Evolutionary conservation across 2,113 vertebrate genomes (phyloP).

Genomic region (Ictalurus furcatus): DNA sequence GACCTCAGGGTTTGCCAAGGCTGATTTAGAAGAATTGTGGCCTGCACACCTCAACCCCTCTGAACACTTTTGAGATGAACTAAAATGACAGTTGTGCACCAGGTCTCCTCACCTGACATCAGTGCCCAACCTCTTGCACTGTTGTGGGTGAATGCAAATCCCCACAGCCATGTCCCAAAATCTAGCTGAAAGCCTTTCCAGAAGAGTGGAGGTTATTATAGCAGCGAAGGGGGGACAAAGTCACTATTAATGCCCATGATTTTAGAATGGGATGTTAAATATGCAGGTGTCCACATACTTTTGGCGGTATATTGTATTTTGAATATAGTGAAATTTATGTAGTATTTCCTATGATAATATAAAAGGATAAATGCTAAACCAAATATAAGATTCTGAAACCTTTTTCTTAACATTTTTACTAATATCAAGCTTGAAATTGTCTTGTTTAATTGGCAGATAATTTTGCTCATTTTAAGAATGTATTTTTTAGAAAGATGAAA

Average conservation of each 20-base stretch:
- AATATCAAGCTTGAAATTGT: not conserved
- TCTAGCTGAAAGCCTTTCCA: not conserved
- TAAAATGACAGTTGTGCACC: not conserved
- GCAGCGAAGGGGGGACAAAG: not conserved
- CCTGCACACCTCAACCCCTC: not conserved
- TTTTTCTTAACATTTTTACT: not conserved
- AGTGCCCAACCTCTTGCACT: not conserved
- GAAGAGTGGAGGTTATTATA: not conserved
- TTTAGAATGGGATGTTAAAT: not conserved
- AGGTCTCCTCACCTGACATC: not conserved
- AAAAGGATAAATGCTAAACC: not conserved
- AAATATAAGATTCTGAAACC: not conserved
- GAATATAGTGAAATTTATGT: not conserved
- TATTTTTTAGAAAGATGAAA: not conserved
- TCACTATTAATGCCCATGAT: not conserved
- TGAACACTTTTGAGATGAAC: not conserved
- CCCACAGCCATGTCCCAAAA: not conserved
- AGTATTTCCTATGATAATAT: not conserved
- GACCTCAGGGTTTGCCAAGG: not conserved
- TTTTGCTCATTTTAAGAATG: not conserved
- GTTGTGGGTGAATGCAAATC: not conserved
- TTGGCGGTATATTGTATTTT: not conserved
- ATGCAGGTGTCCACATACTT: not conserved
- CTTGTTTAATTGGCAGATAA: not conserved
- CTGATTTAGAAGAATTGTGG: not conserved